Percentiles rank a stretch among this genome's conserved stretches.
phyloP scores from a whole-genome alignment of 2,888 invertebrate species.

The Heliconius ethilla region DNA sequence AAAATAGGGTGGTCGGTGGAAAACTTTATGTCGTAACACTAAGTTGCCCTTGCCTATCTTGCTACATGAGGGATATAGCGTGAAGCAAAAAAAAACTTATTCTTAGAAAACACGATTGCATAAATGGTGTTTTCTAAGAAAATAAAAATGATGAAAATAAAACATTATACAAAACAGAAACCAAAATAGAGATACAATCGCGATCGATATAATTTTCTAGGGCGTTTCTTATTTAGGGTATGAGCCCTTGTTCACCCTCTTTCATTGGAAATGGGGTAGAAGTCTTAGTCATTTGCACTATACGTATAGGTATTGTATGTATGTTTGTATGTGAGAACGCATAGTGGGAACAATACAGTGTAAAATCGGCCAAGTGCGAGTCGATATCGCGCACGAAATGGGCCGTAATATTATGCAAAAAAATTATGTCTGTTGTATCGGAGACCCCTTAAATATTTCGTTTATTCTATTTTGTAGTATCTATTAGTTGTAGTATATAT shows the following conservation, averaged over 20 bases:
- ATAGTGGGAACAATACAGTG: neutral
- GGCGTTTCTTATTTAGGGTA: slow-evolving; percentile 17
- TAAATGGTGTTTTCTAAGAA: too few species aligned
- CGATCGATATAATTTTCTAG: slow-evolving; percentile 16
- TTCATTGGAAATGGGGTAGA: slow-evolving; percentile 17
- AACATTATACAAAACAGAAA: neutral
- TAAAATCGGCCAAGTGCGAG: too few species aligned
- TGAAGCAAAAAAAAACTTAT: neutral
- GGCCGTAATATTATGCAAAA: too few species aligned
- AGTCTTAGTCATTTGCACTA: slow-evolving; percentile 6
- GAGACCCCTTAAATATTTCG: too few species aligned
- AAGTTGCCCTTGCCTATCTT: neutral
- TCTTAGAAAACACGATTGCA: too few species aligned
- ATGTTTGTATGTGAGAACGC: neutral
- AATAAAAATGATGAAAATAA: neutral
- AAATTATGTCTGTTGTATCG: too few species aligned
- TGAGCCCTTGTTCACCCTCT: slow-evolving; percentile 18
- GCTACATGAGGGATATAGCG: neutral
- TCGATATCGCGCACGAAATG: too few species aligned
- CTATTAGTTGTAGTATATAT: too few species aligned
- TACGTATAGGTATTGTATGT: neutral
- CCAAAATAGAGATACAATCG: neutral
- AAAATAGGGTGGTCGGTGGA: neutral
- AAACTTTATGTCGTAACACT: neutral
- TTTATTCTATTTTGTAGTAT: too few species aligned